Conservation (phyloP, 2,888 invertebrate genomes). For the Apeira syringaria region DNA sequence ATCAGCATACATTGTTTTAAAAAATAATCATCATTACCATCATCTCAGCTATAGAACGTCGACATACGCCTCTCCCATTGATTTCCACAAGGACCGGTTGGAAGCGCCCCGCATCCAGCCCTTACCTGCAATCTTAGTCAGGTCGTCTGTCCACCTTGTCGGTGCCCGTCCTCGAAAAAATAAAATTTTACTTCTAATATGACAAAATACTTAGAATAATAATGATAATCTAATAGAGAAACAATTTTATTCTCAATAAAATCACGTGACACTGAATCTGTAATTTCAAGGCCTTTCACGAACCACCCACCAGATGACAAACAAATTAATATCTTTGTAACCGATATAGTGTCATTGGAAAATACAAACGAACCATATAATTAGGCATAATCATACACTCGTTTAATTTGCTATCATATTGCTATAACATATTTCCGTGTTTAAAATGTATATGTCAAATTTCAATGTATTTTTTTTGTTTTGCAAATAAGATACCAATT, state of each 20-base stretch:
- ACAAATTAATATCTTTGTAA: conserved; percentile 20
- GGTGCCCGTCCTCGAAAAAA: too few relatives aligned
- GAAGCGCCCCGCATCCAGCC: too few relatives aligned
- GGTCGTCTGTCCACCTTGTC: too few relatives aligned
- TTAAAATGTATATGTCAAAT: conserved; percentile 6
- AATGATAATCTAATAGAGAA: too few relatives aligned
- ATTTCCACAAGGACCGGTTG: too few relatives aligned
- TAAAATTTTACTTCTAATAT: too few relatives aligned
- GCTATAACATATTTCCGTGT: not conserved
- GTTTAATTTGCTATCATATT: conserved; percentile 1
- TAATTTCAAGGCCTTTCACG: conserved; percentile 22
- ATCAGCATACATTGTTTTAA: too few relatives aligned
- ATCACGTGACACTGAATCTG: not conserved
- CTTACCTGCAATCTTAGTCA: too few relatives aligned
- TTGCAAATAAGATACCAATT: not conserved
- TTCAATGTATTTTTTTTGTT: conserved; percentile 10
- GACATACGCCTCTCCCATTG: too few relatives aligned
- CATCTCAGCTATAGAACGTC: too few relatives aligned
- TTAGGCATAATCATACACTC: not conserved
- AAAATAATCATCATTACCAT: too few relatives aligned
- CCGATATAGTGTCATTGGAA: conserved; percentile 20
- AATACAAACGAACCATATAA: conserved; percentile 12
- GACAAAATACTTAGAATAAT: too few relatives aligned
- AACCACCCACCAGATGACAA: conserved; percentile 29
- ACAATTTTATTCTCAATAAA: not conserved